A percentile compares a stretch with the other conserved stretches of the same genome.
phyloP scores from a whole-genome alignment of 2,113 vertebrate species.

The Gnathonemus longibarbis region DNA sequence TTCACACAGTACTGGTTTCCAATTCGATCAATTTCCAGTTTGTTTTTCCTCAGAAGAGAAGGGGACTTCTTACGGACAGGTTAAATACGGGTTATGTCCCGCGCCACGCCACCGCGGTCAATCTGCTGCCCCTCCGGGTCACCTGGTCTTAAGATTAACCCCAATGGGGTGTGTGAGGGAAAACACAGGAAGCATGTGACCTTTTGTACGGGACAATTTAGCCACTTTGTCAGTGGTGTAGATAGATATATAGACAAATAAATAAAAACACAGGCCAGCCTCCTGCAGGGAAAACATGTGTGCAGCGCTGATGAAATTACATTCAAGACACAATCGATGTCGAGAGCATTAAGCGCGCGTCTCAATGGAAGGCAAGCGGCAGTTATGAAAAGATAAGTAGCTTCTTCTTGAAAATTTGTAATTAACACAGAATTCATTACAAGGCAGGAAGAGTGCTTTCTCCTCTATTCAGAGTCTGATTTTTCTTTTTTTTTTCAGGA shows the following conservation, averaged over 20 bases:
- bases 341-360: neutral
- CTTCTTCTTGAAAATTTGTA: constrained; percentile 12
- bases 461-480: neutral
- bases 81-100: neutral
- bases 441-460: neutral
- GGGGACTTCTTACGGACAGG: neutral
- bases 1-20: neutral
- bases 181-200: neutral
- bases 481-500: constrained; percentile 1
- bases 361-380: constrained; percentile 1
- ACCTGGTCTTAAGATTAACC: neutral
- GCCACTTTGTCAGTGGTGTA: neutral
- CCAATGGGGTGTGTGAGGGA: neutral
- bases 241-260: neutral
- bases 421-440: constrained; percentile 15
- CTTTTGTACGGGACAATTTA: neutral
- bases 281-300: neutral
- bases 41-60: neutral
- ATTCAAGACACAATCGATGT: constrained; percentile 3
- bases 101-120: neutral
- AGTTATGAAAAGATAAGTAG: constrained; percentile 5
- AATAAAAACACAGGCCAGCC: neutral
- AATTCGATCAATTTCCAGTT: neutral
- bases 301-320: neutral
- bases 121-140: neutral